Evolutionary conservation across 2,113 vertebrate species (phyloP), one percentile per base, ranked within the genome.

Genomic region (Acanthochromis polyacanthus): DNA sequence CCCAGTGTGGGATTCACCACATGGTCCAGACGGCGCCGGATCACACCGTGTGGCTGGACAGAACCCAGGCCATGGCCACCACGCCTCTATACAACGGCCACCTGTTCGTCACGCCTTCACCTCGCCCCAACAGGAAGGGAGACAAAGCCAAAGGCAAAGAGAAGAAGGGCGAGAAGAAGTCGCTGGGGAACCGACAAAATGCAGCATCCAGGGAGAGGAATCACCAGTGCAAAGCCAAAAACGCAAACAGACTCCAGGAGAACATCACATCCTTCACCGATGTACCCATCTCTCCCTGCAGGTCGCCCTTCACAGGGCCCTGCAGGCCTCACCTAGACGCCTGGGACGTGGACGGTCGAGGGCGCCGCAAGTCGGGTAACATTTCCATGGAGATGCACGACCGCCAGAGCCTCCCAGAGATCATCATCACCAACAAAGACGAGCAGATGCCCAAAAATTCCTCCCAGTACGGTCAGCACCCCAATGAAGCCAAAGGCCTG

Each of bases 41-140:
- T 19, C 89, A 56, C 67, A 38, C 88, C 1, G 83, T 86, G 52
- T 92, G 92, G 93, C 75, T 91, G 81, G 91, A 92, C 82, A 55
- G 91, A 10, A 88, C 90, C 23, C 91, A 86, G 69, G 87, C 87
- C 78, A 63, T 89, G 82, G 83, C 90, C 62, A 82, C 89, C 43
- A 84, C 70, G 0, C 91, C 88, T n/a, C 36, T 92, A 16, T 93
- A 94, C 91, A 93, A 94, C 2, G 89, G 93, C 62, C 80, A 89
- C 22, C 84, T 89, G 2, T 91, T 88, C 22, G 32, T 89, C 50
- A 50, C 75, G 0, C 45, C 88, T 7, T 88, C 91, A 0, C 89
- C 92, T 28, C 67, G 66, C 38, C 46, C 84, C 40, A 64, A 48
- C 71, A 79, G 68, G 75, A 88, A 60, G 28, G 71, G 58, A 19